Base-by-base conservation (phyloP, 2,113 vertebrate genomes). In the Oriolus oriolus region DNA sequence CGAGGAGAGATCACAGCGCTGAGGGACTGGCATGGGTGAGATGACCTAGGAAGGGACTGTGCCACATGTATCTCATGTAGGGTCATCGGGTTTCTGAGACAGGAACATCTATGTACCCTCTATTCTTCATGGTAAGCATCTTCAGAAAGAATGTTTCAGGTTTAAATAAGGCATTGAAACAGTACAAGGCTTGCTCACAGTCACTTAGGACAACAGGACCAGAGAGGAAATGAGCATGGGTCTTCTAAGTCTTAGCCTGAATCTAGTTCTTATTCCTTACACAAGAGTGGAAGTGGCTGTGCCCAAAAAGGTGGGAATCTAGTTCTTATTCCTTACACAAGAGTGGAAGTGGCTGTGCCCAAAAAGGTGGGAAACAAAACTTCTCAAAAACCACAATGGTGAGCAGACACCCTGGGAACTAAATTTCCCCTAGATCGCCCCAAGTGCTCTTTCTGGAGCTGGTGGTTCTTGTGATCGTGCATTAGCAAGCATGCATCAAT, bases 61-160 rank as follows among this genome's bases (percentile, higher is more conserved):
- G 41, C 28, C 11, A n/a, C 4, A 0, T 0, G 2, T 60, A 27
- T 33, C 45, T 77, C 27, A 8, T 1, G 3, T 1, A 44, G 50
- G 44, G 49, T 73, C 45, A 45, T 1, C 21, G 31, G 31, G 6
- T 68, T 89, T 54, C 47, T 52, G 70, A 64, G 23, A 39, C 50
- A 63, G 75, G 30, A 56, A 42, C 0, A 1, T 20, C 50, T 86
- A 0, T 28, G 31, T 63, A 33, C 11, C 18, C 33, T 73, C 3
- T 45, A 27, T 73, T 73, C 16, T 47, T 69, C 49, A 22, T 50
- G 35, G 19, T 42, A 54, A 63, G 16, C 24, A 24, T n/a, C 79
- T 70, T 76, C 61, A 85, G 70, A 60, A 76, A 60, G 16, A 73
- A 2, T 41, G 65, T 60, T 79, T 81, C 42, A 63, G 20, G 21